Percentiles rank a stretch among this genome's conserved stretches.
These are phyloP conservation scores for Dascillus cervinus DNA, from an alignment of 2,888 invertebrate genomes.

Conservation along the genomic window DNA sequence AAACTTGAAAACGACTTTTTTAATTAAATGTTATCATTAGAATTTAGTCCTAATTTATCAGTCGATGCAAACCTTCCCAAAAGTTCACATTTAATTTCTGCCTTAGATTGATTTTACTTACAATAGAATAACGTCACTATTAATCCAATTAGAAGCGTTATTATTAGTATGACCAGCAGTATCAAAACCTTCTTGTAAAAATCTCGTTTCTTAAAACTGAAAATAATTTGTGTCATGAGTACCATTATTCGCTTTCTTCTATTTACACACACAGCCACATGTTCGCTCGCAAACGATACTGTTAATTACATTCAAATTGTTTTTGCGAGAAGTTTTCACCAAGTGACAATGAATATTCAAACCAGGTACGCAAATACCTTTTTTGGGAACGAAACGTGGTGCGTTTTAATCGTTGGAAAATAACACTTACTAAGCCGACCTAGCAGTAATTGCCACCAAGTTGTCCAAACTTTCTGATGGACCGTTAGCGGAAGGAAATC, in stretches of 20 bases:
- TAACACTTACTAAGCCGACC: constrained; percentile 44
- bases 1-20: too few species aligned
- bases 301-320: too few species aligned
- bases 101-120: constrained; percentile 25
- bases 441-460: constrained; percentile 47
- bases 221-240: too few species aligned
- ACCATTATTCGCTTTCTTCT: neutral
- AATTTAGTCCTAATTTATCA: too few species aligned
- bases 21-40: too few species aligned
- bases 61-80: too few species aligned
- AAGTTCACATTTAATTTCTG: too few species aligned
- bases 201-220: constrained; percentile 57
- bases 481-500: neutral
- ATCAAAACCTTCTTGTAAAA: constrained; percentile 49
- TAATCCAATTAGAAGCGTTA: constrained; percentile 48
- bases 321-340: too few species aligned
- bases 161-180: constrained; percentile 44
- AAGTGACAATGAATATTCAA: neutral
- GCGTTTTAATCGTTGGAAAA: too few species aligned
- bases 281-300: too few species aligned
- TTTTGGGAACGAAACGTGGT: neutral
- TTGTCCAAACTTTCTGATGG: constrained; percentile 16
- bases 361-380: neutral
- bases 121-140: constrained; percentile 40
- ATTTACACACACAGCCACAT: neutral